Conservation (phyloP, 2,797 vertebrate species). For the Enteromius radiatus region DNA sequence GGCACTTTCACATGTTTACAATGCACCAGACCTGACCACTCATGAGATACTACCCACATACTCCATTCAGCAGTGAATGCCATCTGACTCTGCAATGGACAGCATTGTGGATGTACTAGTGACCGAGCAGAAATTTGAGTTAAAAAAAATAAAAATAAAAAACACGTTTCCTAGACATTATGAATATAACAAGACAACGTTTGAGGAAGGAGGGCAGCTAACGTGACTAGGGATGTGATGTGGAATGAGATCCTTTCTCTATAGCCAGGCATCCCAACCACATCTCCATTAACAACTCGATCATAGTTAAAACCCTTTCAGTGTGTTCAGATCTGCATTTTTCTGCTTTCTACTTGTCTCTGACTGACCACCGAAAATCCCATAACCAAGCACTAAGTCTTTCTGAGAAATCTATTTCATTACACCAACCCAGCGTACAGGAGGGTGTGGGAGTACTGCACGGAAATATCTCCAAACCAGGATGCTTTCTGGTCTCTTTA, state of each 20-base stretch:
- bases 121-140: background rate
- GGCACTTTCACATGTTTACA: background rate
- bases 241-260: background rate
- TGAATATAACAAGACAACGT: background rate
- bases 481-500: background rate
- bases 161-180: background rate
- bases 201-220: background rate
- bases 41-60: background rate
- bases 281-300: conserved; percentile 14
- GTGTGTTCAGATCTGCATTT: conserved; percentile 26
- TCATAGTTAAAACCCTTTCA: conserved; percentile 24
- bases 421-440: background rate
- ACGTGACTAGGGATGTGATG: conserved; percentile 8
- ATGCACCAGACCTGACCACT: background rate
- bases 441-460: conserved; percentile 27
- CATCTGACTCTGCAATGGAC: background rate
- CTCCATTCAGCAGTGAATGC: background rate
- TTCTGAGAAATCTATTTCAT: conserved; percentile 4
- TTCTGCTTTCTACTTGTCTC: conserved; percentile 28
- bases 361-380: conserved; percentile 35
- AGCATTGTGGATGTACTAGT: background rate
- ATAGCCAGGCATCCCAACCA: background rate
- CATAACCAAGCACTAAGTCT: conserved; percentile 10
- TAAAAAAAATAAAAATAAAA: background rate
- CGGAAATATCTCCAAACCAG: conserved; percentile 8